Evolutionary conservation across 2,888 invertebrate species (phyloP).

Genomic region (Lepidocyrtoides sp.): DNA sequence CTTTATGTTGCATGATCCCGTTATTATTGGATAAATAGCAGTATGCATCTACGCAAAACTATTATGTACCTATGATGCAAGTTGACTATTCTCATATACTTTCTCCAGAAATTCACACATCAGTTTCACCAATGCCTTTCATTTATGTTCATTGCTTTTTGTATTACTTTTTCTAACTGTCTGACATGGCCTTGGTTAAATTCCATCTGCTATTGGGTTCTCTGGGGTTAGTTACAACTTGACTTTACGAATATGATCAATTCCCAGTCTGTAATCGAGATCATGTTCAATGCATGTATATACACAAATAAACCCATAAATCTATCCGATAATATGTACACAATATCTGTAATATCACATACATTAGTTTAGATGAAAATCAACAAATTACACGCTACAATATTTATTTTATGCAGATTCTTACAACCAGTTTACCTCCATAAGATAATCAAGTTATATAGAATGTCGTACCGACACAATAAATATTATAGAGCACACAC

Average conservation of each 20-base stretch:
- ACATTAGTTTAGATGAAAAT: not conserved
- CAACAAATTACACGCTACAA: not conserved
- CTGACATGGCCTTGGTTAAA: slow-evolving; percentile 10
- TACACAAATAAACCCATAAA: not conserved
- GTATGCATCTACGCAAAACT: not conserved
- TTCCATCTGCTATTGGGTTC: not conserved
- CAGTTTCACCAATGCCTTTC: slow-evolving; percentile 12
- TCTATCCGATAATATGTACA: not conserved
- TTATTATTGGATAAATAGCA: slow-evolving; percentile 30
- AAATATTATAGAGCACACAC: too few species aligned
- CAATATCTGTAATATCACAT: not conserved
- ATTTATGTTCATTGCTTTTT: slow-evolving; percentile 35
- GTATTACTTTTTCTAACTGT: not conserved
- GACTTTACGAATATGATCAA: slow-evolving; percentile 40
- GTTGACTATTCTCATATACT: not conserved
- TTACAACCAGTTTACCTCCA: too few species aligned
- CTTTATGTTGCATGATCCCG: slow-evolving; percentile 28
- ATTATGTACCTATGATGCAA: too few species aligned
- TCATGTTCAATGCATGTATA: not conserved
- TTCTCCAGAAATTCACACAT: slow-evolving; percentile 34
- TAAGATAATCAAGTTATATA: too few species aligned
- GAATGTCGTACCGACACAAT: too few species aligned
- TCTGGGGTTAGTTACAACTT: slow-evolving; percentile 10
- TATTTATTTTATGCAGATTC: too few species aligned
- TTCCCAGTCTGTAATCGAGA: not conserved